Evolutionary conservation across 2,113 vertebrate genomes (phyloP).

Genomic region (Suncus etruscus): DNA sequence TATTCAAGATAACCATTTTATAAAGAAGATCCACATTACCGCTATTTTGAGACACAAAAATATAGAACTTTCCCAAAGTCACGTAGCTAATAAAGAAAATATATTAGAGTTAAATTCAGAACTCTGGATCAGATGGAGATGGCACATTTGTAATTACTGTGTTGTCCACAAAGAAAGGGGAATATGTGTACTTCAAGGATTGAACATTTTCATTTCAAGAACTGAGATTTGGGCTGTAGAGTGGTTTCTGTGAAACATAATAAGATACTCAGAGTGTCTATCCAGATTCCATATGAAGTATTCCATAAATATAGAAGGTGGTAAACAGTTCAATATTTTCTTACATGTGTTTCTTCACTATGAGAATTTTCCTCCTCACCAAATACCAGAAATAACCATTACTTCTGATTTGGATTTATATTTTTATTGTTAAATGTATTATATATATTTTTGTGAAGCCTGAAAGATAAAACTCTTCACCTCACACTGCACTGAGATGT

Average conservation of each 20-base stretch:
- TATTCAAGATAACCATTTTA: neutral
- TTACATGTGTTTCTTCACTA: too few species aligned
- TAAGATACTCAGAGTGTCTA: neutral
- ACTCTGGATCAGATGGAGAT: neutral
- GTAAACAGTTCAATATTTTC: neutral
- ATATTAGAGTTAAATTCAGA: neutral
- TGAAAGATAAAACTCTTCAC: too few species aligned
- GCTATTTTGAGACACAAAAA: neutral
- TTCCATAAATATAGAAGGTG: neutral
- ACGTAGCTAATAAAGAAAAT: neutral
- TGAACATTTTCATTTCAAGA: neutral
- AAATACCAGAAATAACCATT: too few species aligned
- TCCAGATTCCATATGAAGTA: neutral
- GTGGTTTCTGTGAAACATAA: neutral
- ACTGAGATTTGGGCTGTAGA: neutral
- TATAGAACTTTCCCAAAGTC: neutral
- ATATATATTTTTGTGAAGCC: too few species aligned
- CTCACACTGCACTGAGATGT: too few species aligned
- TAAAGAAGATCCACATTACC: neutral
- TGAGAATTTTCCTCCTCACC: too few species aligned
- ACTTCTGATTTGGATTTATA: too few species aligned
- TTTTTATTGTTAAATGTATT: too few species aligned
- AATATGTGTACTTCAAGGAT: neutral
- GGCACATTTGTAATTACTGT: neutral
- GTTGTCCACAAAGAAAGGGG: neutral